These are phyloP conservation scores for Metopia argyrocephala DNA, from an alignment of 2,888 invertebrate species.

Conservation along the genomic window DNA sequence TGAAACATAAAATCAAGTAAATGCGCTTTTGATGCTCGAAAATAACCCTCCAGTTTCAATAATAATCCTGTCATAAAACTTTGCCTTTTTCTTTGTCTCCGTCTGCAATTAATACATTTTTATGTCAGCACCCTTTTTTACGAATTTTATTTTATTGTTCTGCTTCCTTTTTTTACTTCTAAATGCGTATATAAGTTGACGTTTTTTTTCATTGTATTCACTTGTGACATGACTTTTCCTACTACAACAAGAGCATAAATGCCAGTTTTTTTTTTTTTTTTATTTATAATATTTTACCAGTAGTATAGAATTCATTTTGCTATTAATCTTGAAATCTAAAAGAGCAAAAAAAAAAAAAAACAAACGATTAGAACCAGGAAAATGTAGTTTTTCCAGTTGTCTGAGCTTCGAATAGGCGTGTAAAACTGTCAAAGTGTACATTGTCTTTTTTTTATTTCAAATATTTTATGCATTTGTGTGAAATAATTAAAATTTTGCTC, in stretches of 20 bases:
- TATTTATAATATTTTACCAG: constrained; percentile 8
- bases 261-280: constrained; percentile 18
- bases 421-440: constrained; percentile 39
- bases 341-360: neutral
- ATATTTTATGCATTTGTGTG: constrained; percentile 22
- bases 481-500: constrained; percentile 19
- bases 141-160: too few species aligned
- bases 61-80: constrained; percentile 15
- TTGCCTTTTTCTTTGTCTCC: constrained; percentile 9
- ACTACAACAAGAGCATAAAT: constrained; percentile 30
- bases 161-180: neutral
- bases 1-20: constrained; percentile 26
- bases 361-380: constrained; percentile 2
- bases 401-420: constrained; percentile 38
- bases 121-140: constrained; percentile 46
- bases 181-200: neutral
- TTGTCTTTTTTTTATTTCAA: constrained; percentile 38
- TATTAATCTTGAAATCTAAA: constrained; percentile 20
- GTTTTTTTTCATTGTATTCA: constrained; percentile 28
- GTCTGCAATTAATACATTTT: constrained; percentile 57
- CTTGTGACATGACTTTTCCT: constrained; percentile 55
- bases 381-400: constrained; percentile 59
- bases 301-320: constrained; percentile 23
- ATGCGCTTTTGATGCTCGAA: constrained; percentile 48
- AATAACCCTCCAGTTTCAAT: neutral